Evolutionary conservation across 2,888 invertebrate species (phyloP).

Genomic region (Thereva unica): DNA sequence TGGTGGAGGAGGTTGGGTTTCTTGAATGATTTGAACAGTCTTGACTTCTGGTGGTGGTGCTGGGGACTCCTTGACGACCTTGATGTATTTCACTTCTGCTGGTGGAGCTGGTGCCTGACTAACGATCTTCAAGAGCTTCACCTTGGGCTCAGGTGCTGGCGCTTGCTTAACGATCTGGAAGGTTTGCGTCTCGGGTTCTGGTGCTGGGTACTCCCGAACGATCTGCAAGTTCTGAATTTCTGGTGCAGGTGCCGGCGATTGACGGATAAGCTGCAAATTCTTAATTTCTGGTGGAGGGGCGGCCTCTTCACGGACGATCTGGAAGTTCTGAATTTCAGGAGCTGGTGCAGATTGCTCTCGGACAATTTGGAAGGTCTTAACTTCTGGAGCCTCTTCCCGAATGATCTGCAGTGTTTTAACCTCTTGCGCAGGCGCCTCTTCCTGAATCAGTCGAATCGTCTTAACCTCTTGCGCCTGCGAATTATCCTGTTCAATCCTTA

Average conservation of each 20-base stretch:
- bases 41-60: constrained; percentile 28
- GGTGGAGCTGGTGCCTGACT: constrained; percentile 24
- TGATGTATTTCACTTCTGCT: constrained; percentile 21
- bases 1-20: constrained; percentile 9
- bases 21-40: constrained; percentile 24
- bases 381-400: too few species aligned
- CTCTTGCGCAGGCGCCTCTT: not conserved
- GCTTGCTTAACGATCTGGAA: constrained; percentile 25
- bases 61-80: constrained; percentile 19
- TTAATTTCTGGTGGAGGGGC: constrained; percentile 22
- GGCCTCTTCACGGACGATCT: constrained; percentile 4
- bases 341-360: not conserved
- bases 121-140: constrained; percentile 22
- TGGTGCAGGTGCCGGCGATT: constrained; percentile 12
- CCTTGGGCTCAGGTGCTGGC: constrained; percentile 27
- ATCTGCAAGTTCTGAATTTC: constrained; percentile 18
- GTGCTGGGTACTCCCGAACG: constrained; percentile 16
- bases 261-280: constrained; percentile 14
- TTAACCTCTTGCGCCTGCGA: too few species aligned
- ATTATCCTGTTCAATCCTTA: too few species aligned
- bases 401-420: too few species aligned
- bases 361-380: not conserved
- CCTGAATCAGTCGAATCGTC: not conserved
- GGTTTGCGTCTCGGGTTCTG: constrained; percentile 19
- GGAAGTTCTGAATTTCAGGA: constrained; percentile 8